Evolutionary conservation across 2,888 invertebrate genomes (phyloP), one percentile per base, ranked within the genome.

Genomic region (Athrips mouffetella): DNA sequence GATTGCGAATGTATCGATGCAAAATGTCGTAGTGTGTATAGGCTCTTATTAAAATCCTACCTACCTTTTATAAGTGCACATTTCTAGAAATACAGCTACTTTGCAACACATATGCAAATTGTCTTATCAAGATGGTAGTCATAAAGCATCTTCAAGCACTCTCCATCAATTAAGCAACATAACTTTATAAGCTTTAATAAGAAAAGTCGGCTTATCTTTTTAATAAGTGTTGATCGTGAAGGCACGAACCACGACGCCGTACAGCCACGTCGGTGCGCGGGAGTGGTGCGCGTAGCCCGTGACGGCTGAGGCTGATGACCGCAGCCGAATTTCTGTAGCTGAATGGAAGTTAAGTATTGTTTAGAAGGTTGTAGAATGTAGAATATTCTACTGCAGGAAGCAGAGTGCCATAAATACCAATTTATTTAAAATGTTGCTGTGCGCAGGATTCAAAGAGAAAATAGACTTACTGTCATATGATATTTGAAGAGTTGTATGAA

Each of bases 271-370:
- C 53, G 50, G 53, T 58, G 63, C 58, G 58, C 65, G 65, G 65
- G 62, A 65, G 62, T 58, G 63, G 57, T 64, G 63, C 52, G 42
- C 65, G 57, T 62, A 54, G 67, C 50, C 62, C 76, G 64, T 76
- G 74, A 76, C 74, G 65, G 52, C 51, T 52, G 55, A 59, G 70
- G 76, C 69, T 64, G 69, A 62, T 67, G 69, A 62, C 67, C 73
- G 72, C 66, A 67, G 69, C 65, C 44, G 31, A 67, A 69, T 59
- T 64, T 63, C 60, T 63, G 59, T 60, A 57, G 57, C 62, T 42
- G 27, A 29, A 27, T 42, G 29, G 42, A 29, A 42, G 6, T 35
- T 2, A 37, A 29, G 18, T 11, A 15, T 8, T 15, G 10, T 20
- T 37, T 21, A 37, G 21, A 21, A 37, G n/a, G 2, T 16, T 35